Evolutionary conservation across 1,140 invertebrate genomes (phyloP).

Genomic region (Rhagoletis zephyria): DNA sequence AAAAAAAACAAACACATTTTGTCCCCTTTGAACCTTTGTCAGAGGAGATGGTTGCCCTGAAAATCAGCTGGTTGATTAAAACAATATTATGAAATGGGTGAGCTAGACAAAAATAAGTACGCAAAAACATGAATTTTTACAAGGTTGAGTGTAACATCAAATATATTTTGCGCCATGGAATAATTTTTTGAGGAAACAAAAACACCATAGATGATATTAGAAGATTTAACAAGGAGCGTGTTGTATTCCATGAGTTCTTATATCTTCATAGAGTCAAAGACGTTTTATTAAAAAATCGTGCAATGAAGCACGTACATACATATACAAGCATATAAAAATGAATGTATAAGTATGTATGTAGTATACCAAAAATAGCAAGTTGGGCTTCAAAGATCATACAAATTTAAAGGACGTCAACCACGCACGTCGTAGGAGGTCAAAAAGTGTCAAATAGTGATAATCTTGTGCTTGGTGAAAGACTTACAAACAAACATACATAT

Average conservation of each 20-base stretch:
- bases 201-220: too few relatives aligned
- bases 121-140: too few relatives aligned
- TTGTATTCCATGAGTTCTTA: neutral
- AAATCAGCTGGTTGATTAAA: too few relatives aligned
- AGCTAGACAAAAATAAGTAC: too few relatives aligned
- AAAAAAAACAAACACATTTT: too few relatives aligned
- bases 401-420: neutral
- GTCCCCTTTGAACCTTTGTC: too few relatives aligned
- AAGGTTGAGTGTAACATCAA: too few relatives aligned
- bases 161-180: too few relatives aligned
- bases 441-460: conserved; percentile 7
- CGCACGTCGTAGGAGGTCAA: conserved; percentile 4
- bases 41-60: too few relatives aligned
- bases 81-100: too few relatives aligned
- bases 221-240: neutral
- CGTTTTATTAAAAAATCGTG: neutral
- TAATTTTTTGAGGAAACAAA: too few relatives aligned
- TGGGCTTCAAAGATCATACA: too few relatives aligned
- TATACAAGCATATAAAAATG: neutral
- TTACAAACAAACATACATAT: neutral
- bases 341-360: neutral
- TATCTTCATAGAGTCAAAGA: neutral
- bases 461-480: neutral
- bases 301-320: neutral
- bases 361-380: conserved; percentile 19